A percentile compares a stretch with the other conserved stretches of the same genome.
phyloP scores from a whole-genome alignment of 37 sponge, comb jelly and placozoan species.

The Petrosia ficiformis region DNA sequence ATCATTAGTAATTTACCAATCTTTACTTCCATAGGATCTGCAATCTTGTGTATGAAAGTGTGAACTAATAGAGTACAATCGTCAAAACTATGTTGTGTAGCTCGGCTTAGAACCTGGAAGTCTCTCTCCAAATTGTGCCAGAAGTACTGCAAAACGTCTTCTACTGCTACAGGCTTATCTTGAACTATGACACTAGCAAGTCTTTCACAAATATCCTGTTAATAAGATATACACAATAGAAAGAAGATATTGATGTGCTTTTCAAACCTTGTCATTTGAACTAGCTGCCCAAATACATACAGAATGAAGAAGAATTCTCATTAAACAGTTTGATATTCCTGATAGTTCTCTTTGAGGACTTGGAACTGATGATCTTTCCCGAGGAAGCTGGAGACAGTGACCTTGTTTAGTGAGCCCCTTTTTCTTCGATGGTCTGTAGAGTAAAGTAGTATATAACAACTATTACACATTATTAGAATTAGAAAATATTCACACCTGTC shows the following conservation, averaged over 20 bases:
- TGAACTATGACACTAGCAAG: no score
- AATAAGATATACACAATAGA: no score
- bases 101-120: neutral
- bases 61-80: neutral
- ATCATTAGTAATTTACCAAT: neutral
- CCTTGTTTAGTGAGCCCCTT: neutral
- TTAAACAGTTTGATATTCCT: neutral
- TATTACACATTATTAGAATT: neutral
- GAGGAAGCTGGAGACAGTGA: neutral
- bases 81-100: constrained; percentile 1
- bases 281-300: constrained; percentile 1
- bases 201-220: no score
- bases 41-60: constrained; percentile 3
- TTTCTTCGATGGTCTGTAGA: neutral
- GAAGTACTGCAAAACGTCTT: neutral
- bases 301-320: neutral
- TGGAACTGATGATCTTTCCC: neutral
- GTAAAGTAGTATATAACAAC: neutral
- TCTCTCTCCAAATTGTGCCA: constrained; percentile 9
- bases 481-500: neutral
- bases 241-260: no score
- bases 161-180: neutral
- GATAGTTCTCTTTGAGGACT: neutral
- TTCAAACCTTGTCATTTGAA: neutral
- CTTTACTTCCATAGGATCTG: neutral